phyloP scores from a whole-genome alignment of 1,140 invertebrate genomes.

The Magallana ariakensis region DNA sequence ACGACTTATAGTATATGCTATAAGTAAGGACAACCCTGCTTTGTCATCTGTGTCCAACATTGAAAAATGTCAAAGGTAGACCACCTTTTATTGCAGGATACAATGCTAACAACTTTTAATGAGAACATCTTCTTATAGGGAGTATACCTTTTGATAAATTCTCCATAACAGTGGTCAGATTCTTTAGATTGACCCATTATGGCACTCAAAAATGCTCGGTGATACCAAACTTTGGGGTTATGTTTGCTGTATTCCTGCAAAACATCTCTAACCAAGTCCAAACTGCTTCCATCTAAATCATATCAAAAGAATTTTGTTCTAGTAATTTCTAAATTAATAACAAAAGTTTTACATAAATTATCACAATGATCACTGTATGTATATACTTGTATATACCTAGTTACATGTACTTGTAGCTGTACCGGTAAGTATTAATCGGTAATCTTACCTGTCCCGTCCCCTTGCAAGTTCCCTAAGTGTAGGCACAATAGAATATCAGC shows the following conservation, averaged over 20 bases:
- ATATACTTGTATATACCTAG: too few relatives aligned
- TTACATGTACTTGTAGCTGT: too few relatives aligned
- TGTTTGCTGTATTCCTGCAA: background rate
- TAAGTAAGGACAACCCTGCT: too few relatives aligned
- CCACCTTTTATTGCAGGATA: too few relatives aligned
- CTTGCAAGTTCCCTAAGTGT: background rate
- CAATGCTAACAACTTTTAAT: too few relatives aligned
- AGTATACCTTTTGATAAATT: background rate
- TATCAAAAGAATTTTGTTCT: background rate
- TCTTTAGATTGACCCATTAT: background rate
- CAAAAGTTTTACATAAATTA: too few relatives aligned
- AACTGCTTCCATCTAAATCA: background rate
- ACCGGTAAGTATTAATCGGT: too few relatives aligned
- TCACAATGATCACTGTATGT: too few relatives aligned
- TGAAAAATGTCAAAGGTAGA: too few relatives aligned
- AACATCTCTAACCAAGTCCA: background rate
- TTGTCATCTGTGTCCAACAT: too few relatives aligned
- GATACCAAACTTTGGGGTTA: conserved; percentile 5
- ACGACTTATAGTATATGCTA: too few relatives aligned
- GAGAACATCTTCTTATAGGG: background rate
- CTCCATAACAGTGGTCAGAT: background rate
- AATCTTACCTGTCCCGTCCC: background rate
- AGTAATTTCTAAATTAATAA: too few relatives aligned
- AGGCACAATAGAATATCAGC: background rate
- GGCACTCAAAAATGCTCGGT: conserved; percentile 4